Evolutionary conservation across 1,140 invertebrate species (phyloP).

Genomic region (Drosophila nigromelanica): DNA sequence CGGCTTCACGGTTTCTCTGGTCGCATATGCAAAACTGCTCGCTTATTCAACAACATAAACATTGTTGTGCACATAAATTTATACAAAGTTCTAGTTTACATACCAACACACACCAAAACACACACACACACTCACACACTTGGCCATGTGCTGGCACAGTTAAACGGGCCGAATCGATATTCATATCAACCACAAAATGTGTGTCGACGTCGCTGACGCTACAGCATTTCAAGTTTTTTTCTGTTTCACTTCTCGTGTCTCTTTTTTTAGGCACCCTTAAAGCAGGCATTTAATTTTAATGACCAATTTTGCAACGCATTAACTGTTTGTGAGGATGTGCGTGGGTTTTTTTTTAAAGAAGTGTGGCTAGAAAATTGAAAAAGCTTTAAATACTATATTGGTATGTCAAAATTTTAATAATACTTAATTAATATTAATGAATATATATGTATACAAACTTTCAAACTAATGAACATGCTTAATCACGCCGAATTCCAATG

Average conservation of each 20-base stretch:
- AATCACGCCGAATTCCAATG: too few relatives aligned
- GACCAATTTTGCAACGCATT: background rate
- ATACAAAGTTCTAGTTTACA: slow-evolving; percentile 81
- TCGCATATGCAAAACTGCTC: slow-evolving; percentile 75
- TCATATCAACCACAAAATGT: slow-evolving; percentile 81
- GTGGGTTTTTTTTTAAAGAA: too few relatives aligned
- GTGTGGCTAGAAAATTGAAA: too few relatives aligned
- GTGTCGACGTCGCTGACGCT: slow-evolving; percentile 63
- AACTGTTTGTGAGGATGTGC: background rate
- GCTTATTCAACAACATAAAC: slow-evolving; percentile 82
- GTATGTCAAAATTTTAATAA: too few relatives aligned
- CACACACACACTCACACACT: slow-evolving; percentile 4
- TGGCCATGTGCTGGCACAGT: slow-evolving; percentile 61
- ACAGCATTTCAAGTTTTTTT: slow-evolving; percentile 38
- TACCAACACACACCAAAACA: slow-evolving; percentile 33
- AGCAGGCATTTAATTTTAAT: background rate
- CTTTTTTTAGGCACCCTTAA: slow-evolving; percentile 4
- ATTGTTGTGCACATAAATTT: slow-evolving; percentile 81
- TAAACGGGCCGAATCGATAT: slow-evolving; percentile 74
- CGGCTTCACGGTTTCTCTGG: slow-evolving; percentile 39
- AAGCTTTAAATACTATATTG: too few relatives aligned
- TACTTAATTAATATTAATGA: too few relatives aligned
- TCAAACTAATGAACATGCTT: too few relatives aligned
- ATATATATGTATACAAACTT: too few relatives aligned
- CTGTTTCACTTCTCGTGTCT: background rate